Percentiles rank a stretch among this genome's conserved stretches.
Conservation (phyloP, 2,888 invertebrate genomes). For the Drosophila melanosoma region DNA sequence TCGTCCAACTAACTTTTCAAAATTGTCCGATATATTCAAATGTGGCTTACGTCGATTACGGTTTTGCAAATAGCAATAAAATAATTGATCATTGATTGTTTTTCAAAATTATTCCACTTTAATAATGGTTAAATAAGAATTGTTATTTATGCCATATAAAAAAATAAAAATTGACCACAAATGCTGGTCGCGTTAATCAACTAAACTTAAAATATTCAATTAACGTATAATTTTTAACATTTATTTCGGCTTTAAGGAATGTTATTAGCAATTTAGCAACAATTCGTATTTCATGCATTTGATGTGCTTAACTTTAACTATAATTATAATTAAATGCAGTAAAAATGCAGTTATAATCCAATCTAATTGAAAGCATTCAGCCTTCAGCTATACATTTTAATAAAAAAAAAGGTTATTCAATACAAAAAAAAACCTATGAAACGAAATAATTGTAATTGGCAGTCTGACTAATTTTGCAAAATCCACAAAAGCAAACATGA, state of each 20-base stretch:
- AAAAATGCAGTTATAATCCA: background rate
- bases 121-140: background rate
- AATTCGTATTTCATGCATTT: background rate
- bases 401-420: background rate
- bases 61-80: background rate
- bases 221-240: background rate
- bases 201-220: background rate
- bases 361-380: background rate
- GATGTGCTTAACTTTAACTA: background rate
- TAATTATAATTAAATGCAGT: background rate
- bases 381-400: background rate
- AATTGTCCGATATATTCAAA: background rate
- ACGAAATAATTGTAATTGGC: constrained; percentile 1
- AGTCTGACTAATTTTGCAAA: background rate
- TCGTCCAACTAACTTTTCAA: background rate
- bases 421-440: background rate
- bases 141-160: background rate
- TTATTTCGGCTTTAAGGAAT: background rate
- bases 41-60: too few species aligned
- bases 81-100: background rate
- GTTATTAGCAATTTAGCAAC: background rate
- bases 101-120: background rate
- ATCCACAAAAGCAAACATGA: background rate
- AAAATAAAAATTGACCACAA: background rate
- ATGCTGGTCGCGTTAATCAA: background rate